Percentiles rank a stretch among this genome's conserved stretches.
Conservation (phyloP, 2,113 vertebrate genomes). For the Macquaria australasica region DNA sequence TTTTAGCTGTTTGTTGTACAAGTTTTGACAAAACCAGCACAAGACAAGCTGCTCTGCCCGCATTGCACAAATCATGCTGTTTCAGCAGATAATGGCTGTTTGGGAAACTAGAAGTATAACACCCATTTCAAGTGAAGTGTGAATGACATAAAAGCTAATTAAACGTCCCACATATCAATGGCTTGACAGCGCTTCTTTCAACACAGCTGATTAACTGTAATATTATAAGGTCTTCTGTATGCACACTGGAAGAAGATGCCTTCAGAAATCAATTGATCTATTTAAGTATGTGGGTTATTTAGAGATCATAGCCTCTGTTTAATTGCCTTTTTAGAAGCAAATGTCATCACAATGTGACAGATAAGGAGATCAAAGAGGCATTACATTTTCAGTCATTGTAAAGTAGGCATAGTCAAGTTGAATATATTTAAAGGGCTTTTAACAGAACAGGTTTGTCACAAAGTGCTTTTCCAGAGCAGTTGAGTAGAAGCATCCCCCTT, state of each 20-base stretch:
- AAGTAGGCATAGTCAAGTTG: constrained; percentile 27
- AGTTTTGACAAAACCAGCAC: constrained; percentile 2
- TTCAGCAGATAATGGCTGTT: constrained; percentile 47
- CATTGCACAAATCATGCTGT: constrained; percentile 11
- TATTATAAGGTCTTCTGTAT: constrained; percentile 47
- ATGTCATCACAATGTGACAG: constrained; percentile 70
- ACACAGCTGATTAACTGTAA: constrained; percentile 65
- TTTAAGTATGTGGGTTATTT: constrained; percentile 71
- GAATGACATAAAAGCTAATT: constrained; percentile 75
- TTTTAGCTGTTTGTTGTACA: background rate
- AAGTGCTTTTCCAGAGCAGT: constrained; percentile 40
- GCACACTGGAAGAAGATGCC: constrained; percentile 47
- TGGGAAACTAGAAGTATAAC: constrained; percentile 32
- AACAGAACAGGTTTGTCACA: constrained; percentile 47
- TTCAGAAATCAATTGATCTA: constrained; percentile 74
- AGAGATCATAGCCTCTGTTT: constrained; percentile 61
- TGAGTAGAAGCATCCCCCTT: constrained; percentile 32
- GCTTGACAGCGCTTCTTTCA: constrained; percentile 57
- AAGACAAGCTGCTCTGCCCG: constrained; percentile 18
- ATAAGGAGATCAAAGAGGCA: constrained; percentile 62
- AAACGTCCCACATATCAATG: constrained; percentile 62
- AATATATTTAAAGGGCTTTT: constrained; percentile 52
- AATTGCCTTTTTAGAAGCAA: constrained; percentile 72
- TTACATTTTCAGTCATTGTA: constrained; percentile 47
- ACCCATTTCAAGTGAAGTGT: constrained; percentile 28